Evolutionary conservation across 2,888 invertebrate species (phyloP).

Genomic region (Aphrophora alni): DNA sequence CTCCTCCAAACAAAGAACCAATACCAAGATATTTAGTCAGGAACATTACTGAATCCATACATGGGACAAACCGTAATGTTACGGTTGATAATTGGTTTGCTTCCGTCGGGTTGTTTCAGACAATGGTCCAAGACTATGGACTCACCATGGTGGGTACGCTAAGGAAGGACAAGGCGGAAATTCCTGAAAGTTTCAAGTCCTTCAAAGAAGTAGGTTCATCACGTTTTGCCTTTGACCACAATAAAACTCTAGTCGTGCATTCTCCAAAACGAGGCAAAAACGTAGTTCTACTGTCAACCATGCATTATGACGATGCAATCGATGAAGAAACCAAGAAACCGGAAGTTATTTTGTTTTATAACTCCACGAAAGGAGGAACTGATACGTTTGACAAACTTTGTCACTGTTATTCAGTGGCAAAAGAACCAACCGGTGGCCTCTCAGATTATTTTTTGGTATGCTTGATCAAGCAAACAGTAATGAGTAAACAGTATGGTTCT

Average conservation of each 20-base stretch:
- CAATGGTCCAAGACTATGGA: conserved; percentile 14
- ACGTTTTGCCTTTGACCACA: conserved; percentile 13
- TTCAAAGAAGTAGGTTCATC: conserved; percentile 14
- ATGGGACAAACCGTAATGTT: conserved; percentile 25
- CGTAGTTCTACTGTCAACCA: conserved; percentile 1
- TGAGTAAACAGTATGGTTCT: conserved; percentile 43
- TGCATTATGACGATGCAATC: conserved; percentile 22
- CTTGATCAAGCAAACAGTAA: conserved; percentile 48
- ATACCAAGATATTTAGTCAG: conserved; percentile 17
- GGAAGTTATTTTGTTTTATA: conserved; percentile 48
- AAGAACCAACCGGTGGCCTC: conserved; percentile 50
- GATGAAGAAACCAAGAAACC: conserved; percentile 43
- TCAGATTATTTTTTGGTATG: conserved; percentile 49
- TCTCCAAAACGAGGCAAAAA: not conserved
- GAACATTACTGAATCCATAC: conserved; percentile 29
- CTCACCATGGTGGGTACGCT: conserved; percentile 33
- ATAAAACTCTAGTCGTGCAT: not conserved
- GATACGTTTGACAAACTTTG: conserved; percentile 50
- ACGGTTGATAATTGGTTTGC: conserved; percentile 34
- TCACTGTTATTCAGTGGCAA: conserved; percentile 42
- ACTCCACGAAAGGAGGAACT: conserved; percentile 50
- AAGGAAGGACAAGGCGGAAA: conserved; percentile 33
- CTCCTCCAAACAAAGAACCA: conserved; percentile 23
- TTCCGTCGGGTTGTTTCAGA: conserved; percentile 24
- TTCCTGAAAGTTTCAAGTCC: conserved; percentile 14